Percentiles rank a stretch among this genome's conserved stretches.
Evolutionary conservation across 2,113 vertebrate species (phyloP).

Genomic region (Dascyllus trimaculatus): DNA sequence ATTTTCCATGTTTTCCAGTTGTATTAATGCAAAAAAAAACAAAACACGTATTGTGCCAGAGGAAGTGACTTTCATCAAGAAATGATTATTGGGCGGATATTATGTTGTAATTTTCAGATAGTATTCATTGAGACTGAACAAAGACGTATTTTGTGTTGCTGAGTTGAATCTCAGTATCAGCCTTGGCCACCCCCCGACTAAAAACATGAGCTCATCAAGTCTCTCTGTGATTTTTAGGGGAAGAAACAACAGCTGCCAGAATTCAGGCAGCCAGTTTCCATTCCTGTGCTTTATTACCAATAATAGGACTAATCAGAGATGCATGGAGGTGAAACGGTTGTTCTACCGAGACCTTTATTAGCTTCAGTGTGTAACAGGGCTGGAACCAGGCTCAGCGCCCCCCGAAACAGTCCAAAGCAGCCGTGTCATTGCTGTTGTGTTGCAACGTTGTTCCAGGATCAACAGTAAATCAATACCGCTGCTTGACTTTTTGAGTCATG

Average conservation of each 20-base stretch:
- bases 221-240: slow-evolving; percentile 62
- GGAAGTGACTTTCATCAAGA: slow-evolving; percentile 8
- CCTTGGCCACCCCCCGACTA: slow-evolving; percentile 56
- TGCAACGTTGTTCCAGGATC: slow-evolving; percentile 42
- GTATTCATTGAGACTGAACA: slow-evolving; percentile 31
- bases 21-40: slow-evolving; percentile 1
- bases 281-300: slow-evolving; percentile 70
- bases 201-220: slow-evolving; percentile 73
- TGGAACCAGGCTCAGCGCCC: slow-evolving; percentile 17
- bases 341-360: slow-evolving; percentile 29
- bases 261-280: slow-evolving; percentile 65
- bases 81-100: not conserved
- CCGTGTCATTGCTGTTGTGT: slow-evolving; percentile 17
- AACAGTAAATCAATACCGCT: slow-evolving; percentile 46
- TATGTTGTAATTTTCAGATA: slow-evolving; percentile 6
- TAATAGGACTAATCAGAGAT: slow-evolving; percentile 72
- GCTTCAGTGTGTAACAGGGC: slow-evolving; percentile 3
- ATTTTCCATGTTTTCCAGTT: slow-evolving; percentile 4
- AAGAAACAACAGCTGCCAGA: slow-evolving; percentile 68
- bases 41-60: slow-evolving; percentile 6
- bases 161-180: slow-evolving; percentile 40
- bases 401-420: slow-evolving; percentile 20
- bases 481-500: slow-evolving; percentile 23
- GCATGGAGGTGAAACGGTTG: slow-evolving; percentile 65
- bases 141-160: slow-evolving; percentile 49